Percentiles rank a stretch among this genome's conserved stretches.
These are phyloP conservation scores for Hartigia nigra DNA, from an alignment of 2,888 invertebrate species.

Conservation along the genomic window DNA sequence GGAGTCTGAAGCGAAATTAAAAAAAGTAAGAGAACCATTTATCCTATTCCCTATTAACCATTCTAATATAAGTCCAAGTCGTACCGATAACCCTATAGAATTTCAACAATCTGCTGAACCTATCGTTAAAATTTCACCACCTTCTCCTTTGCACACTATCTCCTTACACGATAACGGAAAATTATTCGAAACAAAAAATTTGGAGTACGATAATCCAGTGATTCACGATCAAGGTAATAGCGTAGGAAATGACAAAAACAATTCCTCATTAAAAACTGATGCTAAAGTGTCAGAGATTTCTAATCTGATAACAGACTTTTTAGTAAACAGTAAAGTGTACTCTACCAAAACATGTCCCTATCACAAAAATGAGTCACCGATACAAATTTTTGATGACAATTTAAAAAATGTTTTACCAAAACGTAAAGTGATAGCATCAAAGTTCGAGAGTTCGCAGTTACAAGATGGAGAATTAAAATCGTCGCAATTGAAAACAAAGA, in stretches of 20 bases:
- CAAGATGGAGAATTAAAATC: background rate
- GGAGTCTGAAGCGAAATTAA: slow-evolving; percentile 42
- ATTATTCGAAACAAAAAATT: background rate
- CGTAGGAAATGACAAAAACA: background rate
- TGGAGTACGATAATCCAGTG: background rate
- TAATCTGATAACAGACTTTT: slow-evolving; percentile 32
- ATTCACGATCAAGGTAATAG: slow-evolving; percentile 16
- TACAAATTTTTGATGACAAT: slow-evolving; percentile 35
- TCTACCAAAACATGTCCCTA: slow-evolving; percentile 30
- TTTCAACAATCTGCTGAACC: slow-evolving; percentile 24
- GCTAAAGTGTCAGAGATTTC: slow-evolving; percentile 30
- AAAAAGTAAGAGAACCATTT: slow-evolving; percentile 50
- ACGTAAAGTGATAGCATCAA: slow-evolving; percentile 5
- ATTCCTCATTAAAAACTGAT: background rate
- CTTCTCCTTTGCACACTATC: slow-evolving; percentile 21
- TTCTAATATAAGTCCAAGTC: slow-evolving; percentile 22
- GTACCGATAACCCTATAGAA: slow-evolving; percentile 14
- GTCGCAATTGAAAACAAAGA: background rate
- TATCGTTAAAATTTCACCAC: slow-evolving; percentile 29
- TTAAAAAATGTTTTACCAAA: slow-evolving; percentile 32
- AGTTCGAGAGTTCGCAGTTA: slow-evolving; percentile 10
- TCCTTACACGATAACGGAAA: background rate
- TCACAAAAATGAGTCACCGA: slow-evolving; percentile 27
- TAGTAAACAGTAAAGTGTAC: slow-evolving; percentile 25
- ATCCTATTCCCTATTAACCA: slow-evolving; percentile 22